Evolutionary conservation across 92 coral and sea anemone genomes (phyloP), one percentile per base, ranked within the genome.

Genomic region (Epizoanthus stellaris): DNA sequence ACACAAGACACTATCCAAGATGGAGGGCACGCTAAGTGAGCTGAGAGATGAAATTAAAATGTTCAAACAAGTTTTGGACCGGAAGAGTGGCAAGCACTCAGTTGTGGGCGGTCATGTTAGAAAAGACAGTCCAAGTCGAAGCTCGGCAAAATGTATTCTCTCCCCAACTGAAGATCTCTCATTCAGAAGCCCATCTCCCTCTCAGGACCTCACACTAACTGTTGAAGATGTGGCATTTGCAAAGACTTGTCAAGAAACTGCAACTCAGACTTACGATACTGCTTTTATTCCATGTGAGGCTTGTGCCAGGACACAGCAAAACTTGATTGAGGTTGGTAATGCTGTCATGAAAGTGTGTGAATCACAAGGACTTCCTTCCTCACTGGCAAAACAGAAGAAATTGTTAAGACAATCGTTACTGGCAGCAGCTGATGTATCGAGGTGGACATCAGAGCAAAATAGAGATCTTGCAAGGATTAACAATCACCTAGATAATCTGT

Each of bases 211-310:
- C 8, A 87, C 95, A 5, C 89, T 92, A 60, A 62, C 91, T n/a
- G 91, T 92, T 2, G 98, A 94, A 82, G 98, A 96, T 72, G 96
- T 94, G 0, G 94, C 92, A 34, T 85, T 90, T 73, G 95, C 91
- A 12, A 92, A 86, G 69, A 94, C 93, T 17, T 88, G 47, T 40
- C 91, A 91, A 61, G 98, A 96, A 59, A 88, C 89, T 13, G 82
- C 98, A 7, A 92, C 98, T 62, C 98, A 96, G 80, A 96, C 98
- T 2, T 96, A 96, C 61, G 98, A 96, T 73, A 96, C 98, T 7
- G 98, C 98, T 13, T 96, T 96, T 73, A 91, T 96, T 15, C 98
- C 98, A 2, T 96, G 98, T 21, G 98, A 96, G 38, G 98, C 98
- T 56, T 96, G 98, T 82, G 92, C 98, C 40, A 93, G 96, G 77